Evolutionary conservation across 2,113 vertebrate genomes (phyloP).

Genomic region (Spheniscus mendiculus): DNA sequence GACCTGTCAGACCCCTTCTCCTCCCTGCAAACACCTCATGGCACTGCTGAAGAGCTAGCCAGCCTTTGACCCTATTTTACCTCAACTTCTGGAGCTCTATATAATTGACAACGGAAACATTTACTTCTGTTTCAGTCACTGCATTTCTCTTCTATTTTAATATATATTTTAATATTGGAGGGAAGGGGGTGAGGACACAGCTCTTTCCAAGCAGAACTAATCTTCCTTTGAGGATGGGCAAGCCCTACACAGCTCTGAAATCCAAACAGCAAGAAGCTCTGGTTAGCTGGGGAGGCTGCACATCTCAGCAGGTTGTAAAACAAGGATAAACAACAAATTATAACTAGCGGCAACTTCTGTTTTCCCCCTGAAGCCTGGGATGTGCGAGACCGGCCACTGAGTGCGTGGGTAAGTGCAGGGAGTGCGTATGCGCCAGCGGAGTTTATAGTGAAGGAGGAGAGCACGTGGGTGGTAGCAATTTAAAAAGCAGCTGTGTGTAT

Average conservation of each 20-base stretch:
- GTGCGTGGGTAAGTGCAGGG: background rate
- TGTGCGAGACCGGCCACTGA: background rate
- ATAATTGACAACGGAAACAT: background rate
- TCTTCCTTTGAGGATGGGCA: background rate
- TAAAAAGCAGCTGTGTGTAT: conserved; percentile 19
- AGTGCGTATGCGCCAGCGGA: background rate
- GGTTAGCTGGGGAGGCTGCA: background rate
- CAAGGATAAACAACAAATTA: conserved; percentile 27
- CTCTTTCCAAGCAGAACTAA: conserved; percentile 50
- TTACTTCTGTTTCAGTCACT: conserved; percentile 11
- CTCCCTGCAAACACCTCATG: background rate
- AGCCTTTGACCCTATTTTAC: background rate
- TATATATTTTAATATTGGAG: conserved; percentile 14
- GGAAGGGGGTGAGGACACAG: background rate
- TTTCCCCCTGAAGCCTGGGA: background rate
- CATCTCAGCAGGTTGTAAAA: background rate
- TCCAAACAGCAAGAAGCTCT: fast-evolving
- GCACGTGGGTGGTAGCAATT: conserved; percentile 29
- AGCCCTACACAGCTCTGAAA: background rate
- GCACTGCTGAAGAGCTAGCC: background rate
- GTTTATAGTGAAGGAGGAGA: background rate
- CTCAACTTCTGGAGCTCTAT: background rate
- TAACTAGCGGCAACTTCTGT: background rate
- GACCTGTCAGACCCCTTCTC: background rate
- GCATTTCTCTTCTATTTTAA: background rate